phyloP scores from a whole-genome alignment of 2,888 invertebrate species.

The Xiphydria camelus region DNA sequence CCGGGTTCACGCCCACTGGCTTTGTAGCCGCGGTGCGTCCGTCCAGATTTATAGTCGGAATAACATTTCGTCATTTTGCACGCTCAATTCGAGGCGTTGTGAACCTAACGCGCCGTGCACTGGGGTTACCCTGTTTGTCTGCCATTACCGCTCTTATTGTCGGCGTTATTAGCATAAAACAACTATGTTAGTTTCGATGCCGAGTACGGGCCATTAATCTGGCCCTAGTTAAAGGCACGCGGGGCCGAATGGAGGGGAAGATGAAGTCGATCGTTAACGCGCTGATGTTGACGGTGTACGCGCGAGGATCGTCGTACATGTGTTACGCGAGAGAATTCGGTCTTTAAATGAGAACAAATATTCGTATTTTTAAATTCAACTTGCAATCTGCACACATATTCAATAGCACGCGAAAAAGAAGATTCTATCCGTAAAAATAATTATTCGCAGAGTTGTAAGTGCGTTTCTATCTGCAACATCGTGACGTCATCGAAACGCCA shows the following conservation, averaged over 20 bases:
- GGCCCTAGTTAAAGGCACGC: neutral
- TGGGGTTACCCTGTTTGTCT: neutral
- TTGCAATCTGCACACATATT: no score
- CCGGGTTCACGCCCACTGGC: slow-evolving; percentile 12
- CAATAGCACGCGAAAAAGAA: no score
- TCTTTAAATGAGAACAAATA: no score
- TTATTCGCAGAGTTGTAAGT: no score
- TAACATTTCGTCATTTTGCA: slow-evolving; percentile 47
- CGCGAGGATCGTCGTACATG: no score
- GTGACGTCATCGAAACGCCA: no score
- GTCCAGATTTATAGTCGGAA: slow-evolving; percentile 45
- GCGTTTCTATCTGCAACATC: no score
- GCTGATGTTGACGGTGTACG: no score
- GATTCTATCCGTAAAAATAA: no score
- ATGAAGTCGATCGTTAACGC: neutral
- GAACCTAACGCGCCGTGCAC: slow-evolving; percentile 24
- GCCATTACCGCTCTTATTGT: neutral
- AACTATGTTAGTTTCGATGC: slow-evolving; percentile 11
- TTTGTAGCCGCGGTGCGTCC: neutral
- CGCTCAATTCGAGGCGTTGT: slow-evolving; percentile 41
- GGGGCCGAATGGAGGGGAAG: neutral
- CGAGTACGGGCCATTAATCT: neutral
- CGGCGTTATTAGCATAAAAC: slow-evolving; percentile 37
- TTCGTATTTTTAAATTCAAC: no score
- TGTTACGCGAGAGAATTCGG: no score